Percentiles rank a stretch among this genome's conserved stretches.
Evolutionary conservation across 2,888 invertebrate genomes (phyloP).

Genomic region (Eurois occulta): DNA sequence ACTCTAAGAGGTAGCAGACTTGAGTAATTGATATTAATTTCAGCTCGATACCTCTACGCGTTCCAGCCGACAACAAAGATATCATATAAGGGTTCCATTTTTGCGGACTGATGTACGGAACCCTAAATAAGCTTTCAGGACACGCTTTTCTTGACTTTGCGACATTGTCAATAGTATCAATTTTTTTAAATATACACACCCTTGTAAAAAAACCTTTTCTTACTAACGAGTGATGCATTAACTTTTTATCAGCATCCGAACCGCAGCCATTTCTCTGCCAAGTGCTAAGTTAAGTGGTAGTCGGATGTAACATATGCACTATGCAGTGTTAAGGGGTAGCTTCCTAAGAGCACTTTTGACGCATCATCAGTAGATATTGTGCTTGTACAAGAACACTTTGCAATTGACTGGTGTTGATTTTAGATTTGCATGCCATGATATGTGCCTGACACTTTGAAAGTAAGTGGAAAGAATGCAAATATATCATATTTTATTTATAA

Average conservation of each 20-base stretch:
- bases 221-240: neutral
- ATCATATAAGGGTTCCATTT: too few relatives aligned
- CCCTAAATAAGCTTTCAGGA: too few relatives aligned
- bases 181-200: too few relatives aligned
- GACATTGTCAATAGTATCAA: too few relatives aligned
- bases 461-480: conserved; percentile 1
- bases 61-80: too few relatives aligned
- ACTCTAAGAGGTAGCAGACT: too few relatives aligned
- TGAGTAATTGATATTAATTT: too few relatives aligned
- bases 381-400: conserved; percentile 1
- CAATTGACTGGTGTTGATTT: conserved; percentile 32
- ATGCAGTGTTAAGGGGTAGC: conserved; percentile 33
- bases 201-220: neutral
- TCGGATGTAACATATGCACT: conserved; percentile 32
- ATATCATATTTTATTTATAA: conserved; percentile 16
- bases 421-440: conserved; percentile 30
- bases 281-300: conserved; percentile 35
- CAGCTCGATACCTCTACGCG: too few relatives aligned
- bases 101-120: too few relatives aligned
- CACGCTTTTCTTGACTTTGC: too few relatives aligned
- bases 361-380: conserved; percentile 19
- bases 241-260: conserved; percentile 15
- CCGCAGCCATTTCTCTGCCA: conserved; percentile 17
- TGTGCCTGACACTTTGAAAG: conserved; percentile 21
- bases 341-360: conserved; percentile 25